Base-by-base conservation (phyloP, 2,797 vertebrate species). In the Masticophis lateralis region DNA sequence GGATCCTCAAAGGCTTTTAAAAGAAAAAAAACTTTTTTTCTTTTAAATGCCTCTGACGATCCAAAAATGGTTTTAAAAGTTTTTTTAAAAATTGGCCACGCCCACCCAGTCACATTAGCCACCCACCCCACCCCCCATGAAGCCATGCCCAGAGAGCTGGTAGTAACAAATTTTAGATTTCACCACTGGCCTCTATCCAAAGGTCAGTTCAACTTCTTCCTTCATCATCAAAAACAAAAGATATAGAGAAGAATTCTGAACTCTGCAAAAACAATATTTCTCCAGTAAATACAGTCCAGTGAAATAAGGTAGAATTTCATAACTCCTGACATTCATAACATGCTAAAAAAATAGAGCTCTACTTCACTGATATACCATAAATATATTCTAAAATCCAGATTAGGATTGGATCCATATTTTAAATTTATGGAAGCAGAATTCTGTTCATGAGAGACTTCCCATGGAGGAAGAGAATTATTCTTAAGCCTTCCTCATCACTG, bases 201-300 rank as follows among this genome's bases (percentile, higher is more conserved):
- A 97, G 97, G 93, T 97, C 97, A 97, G 95, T 87, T 94, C 94
- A 94, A 96, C 95, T 95, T 97, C 95, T 95, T 97, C 94, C 96
- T 97, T 97, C 97, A 92, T 97, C 96, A 47, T 96, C 91, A 94
- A 96, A 96, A 97, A 94, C 4, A 47, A 14, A 28, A 20, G 20
- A 13, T 1, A n/a, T 20, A 25, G 11, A 14, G 13, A 91, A 0
- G 96, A 94, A 96, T 96, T 91, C 94, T 93, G 96, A 97, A 96
- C 86, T 25, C 93, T 89, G 91, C 57, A 94, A n/a, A 94, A 92
- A 18, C 20, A 6, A 0, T 0, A 95, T 96, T 96, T 94, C 86
- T 51, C 92, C 95, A 69, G 95, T 94, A 96, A 97, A 96, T 96
- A 95, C 20, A 94, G 94, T 96, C 95, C 95, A 87, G 90, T 95